Evolutionary conservation across 1,140 invertebrate genomes (phyloP).

Genomic region (Philopotamus ludificatus): DNA sequence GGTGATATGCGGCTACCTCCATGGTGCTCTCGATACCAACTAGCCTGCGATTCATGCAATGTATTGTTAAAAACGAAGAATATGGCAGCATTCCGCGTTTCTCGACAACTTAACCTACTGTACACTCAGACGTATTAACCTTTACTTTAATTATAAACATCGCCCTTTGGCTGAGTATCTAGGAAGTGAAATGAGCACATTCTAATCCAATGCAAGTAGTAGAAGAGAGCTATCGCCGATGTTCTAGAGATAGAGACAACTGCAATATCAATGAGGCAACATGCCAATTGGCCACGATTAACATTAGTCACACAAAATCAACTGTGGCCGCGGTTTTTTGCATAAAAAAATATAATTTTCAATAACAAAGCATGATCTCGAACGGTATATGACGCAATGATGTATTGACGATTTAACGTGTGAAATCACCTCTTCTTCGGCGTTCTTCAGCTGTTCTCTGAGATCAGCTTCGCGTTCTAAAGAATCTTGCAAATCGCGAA

Average conservation of each 20-base stretch:
- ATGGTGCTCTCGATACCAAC: constrained; percentile 51
- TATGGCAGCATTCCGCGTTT: no score
- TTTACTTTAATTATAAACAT: constrained; percentile 9
- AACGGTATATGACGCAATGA: neutral
- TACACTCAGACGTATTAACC: constrained; percentile 4
- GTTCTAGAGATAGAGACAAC: constrained; percentile 3
- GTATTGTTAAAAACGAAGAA: no score
- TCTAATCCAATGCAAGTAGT: neutral
- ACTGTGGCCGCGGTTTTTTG: neutral
- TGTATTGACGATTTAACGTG: neutral
- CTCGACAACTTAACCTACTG: no score
- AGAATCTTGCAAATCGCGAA: constrained; percentile 85
- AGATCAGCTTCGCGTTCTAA: constrained; percentile 90
- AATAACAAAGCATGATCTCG: neutral
- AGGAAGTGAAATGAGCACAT: constrained; percentile 24
- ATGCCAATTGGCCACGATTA: constrained; percentile 24
- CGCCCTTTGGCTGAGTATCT: constrained; percentile 35
- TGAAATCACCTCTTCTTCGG: constrained; percentile 72
- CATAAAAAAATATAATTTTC: neutral
- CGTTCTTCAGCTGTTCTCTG: constrained; percentile 84
- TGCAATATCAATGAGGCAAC: constrained; percentile 5
- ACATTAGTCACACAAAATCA: constrained; percentile 9
- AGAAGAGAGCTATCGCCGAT: constrained; percentile 6
- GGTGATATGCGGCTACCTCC: constrained; percentile 48
- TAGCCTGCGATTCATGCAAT: constrained; percentile 48